Base-by-base conservation (phyloP, 2,888 invertebrate genomes). In the Pachliopta kotzebuea region DNA sequence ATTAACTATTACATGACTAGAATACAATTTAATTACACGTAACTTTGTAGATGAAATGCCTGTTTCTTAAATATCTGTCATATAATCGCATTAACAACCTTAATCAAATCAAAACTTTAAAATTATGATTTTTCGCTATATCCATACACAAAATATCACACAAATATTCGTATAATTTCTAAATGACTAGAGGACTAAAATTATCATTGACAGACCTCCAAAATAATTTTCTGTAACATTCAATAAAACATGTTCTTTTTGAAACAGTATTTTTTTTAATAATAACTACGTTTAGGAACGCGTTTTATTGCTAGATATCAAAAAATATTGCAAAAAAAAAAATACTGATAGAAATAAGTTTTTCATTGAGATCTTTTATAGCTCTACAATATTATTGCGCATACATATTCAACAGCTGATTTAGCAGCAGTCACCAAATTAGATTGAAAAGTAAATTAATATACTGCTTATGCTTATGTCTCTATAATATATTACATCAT, bases 171-270 rank as follows among this genome's bases (percentile, higher is more conserved):
- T 50, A 62, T n/a, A n/a, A n/a, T n/a, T n/a, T 23, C 37, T 37
- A 52, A 31, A 50, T 21, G 24, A 52, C 42, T 23, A 63, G 24
- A 53, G 26, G 62, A 18, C 57, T 53, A 63, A 57, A 63, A 54
- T 52, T 42, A 29, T 63, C 26, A 59, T 55, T 49, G 54, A 55
- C 37, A 55, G 59, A 55, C 55, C 55, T 61, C 45, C 55, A 56
- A 59, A 55, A 50, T 49, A 31, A 55, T 63, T 49, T 54, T 31
- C 59, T 37, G 29, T 26, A 26, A 9, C 37, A 52, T 60, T 53
- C 21, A 37, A 37, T 23, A 53, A 37, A 53, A 31, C n/a, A 29
- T 31, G 7, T 49, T 56, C 18, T 49, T 42, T 23, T 42, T 11
- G 7, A 31, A 23, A 45, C 24, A 21, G 20, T 55, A 55, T 54